Conservation (phyloP, 2,888 invertebrate genomes). For the Andrena bicolor region DNA sequence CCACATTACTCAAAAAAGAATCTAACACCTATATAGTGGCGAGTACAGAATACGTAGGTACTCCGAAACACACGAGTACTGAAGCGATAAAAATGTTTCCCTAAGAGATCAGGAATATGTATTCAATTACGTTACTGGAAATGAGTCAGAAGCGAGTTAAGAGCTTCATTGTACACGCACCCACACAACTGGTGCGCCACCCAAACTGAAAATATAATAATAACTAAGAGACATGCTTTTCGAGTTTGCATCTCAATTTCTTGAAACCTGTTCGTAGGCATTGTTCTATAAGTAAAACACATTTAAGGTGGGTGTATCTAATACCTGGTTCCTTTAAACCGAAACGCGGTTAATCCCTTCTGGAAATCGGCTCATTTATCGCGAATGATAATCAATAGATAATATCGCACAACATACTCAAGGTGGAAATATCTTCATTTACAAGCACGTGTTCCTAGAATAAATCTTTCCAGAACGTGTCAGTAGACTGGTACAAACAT, state of each 20-base stretch:
- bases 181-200: neutral
- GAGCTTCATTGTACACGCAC: neutral
- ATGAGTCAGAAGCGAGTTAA: slow-evolving; percentile 19
- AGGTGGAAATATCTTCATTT: neutral
- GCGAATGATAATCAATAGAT: slow-evolving; percentile 23
- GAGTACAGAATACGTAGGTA: neutral
- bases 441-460: slow-evolving; percentile 52
- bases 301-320: neutral
- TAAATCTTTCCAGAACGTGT: slow-evolving; percentile 51
- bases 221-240: neutral
- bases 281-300: too few relatives aligned
- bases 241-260: too few relatives aligned
- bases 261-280: too few relatives aligned
- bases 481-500: neutral
- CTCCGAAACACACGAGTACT: neutral
- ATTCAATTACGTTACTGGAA: slow-evolving; percentile 2
- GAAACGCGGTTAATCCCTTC: neutral
- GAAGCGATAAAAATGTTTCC: slow-evolving; percentile 55
- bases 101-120: neutral
- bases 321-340: neutral
- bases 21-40: neutral
- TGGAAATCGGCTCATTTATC: neutral
- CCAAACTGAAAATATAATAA: neutral
- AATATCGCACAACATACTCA: neutral
- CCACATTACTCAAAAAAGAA: slow-evolving; percentile 6